These are phyloP conservation scores for Baryphthengus martii DNA, from an alignment of 2,113 vertebrate species.

Conservation along the genomic window DNA sequence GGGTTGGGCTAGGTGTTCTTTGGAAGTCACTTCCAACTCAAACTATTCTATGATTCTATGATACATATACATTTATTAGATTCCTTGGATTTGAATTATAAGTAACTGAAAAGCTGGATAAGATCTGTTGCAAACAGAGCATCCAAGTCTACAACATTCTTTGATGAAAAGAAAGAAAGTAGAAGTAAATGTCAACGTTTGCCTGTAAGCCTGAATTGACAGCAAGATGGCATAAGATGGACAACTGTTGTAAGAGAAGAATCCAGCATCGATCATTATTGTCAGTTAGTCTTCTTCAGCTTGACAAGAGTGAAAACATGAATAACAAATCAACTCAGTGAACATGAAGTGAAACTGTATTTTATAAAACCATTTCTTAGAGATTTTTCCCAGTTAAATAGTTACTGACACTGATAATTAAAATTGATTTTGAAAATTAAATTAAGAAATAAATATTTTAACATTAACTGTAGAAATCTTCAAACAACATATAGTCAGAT, in stretches of 20 bases:
- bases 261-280: background rate
- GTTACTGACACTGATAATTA: background rate
- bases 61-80: background rate
- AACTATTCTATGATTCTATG: background rate
- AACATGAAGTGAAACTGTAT: background rate
- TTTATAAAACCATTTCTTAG: background rate
- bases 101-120: background rate
- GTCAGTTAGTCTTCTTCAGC: background rate
- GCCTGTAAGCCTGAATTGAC: background rate
- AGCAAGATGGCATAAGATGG: background rate
- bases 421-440: background rate
- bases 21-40: background rate
- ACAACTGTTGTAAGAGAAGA: background rate
- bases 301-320: background rate
- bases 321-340: background rate
- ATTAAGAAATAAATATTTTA: background rate
- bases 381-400: background rate
- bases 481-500: background rate
- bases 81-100: background rate
- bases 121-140: background rate
- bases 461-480: background rate
- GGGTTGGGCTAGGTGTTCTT: background rate
- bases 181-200: background rate
- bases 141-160: background rate
- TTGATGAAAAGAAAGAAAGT: background rate